Evolutionary conservation across 2,888 invertebrate species (phyloP).

Genomic region (Drosophila imparisetae): DNA sequence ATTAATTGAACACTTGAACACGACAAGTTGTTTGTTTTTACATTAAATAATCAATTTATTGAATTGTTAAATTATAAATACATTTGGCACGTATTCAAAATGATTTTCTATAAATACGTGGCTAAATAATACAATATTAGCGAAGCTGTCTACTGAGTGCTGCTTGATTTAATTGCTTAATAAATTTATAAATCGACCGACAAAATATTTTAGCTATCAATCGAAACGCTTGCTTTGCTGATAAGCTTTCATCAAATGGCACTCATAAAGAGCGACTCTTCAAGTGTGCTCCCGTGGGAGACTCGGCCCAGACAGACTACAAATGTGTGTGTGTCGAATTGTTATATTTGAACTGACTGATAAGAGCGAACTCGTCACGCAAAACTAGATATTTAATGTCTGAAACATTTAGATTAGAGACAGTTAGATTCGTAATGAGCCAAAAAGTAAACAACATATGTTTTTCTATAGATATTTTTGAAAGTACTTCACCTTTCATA

Average conservation of each 20-base stretch:
- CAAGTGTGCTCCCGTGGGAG: neutral
- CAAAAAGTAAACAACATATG: conserved; percentile 46
- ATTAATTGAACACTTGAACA: neutral
- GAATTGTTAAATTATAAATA: conserved; percentile 1
- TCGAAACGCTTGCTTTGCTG: conserved; percentile 17
- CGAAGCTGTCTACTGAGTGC: neutral
- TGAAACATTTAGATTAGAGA: conserved; percentile 15
- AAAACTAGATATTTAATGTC: neutral
- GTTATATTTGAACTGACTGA: conserved; percentile 15
- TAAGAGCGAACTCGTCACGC: conserved; percentile 1
- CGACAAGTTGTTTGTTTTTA: neutral
- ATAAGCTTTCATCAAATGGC: conserved; percentile 24
- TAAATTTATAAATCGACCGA: conserved; percentile 20
- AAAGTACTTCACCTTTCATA: neutral
- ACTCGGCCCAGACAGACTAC: conserved; percentile 22
- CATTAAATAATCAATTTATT: conserved; percentile 12
- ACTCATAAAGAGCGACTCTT: conserved; percentile 10
- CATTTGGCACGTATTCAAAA: conserved; percentile 30
- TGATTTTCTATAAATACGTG: conserved; percentile 35
- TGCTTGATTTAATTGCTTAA: conserved; percentile 15
- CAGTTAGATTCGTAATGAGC: conserved; percentile 1
- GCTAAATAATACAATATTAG: conserved; percentile 12
- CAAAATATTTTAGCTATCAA: conserved; percentile 23
- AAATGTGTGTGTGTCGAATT: neutral
- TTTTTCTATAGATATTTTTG: neutral